Percentiles rank a stretch among this genome's conserved stretches.
phyloP scores from a whole-genome alignment of 1,140 invertebrate species.

The Maconellicoccus hirsutus region DNA sequence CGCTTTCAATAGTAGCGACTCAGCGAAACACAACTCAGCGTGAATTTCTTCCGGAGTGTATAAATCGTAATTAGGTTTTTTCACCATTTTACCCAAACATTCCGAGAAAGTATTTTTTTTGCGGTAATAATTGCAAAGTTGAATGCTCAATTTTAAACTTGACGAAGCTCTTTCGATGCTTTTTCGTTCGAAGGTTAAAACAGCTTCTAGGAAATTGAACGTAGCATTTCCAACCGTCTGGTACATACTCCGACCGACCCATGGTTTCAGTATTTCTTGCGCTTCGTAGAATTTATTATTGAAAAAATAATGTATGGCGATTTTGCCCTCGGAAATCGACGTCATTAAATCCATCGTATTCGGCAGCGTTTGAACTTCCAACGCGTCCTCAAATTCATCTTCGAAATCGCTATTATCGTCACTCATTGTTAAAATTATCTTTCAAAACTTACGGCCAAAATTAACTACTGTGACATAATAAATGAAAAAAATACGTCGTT shows the following conservation, averaged over 20 bases:
- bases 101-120: conserved; percentile 61
- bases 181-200: conserved; percentile 80
- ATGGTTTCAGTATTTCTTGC: conserved; percentile 56
- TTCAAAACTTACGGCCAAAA: background rate
- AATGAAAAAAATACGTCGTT: too few species aligned
- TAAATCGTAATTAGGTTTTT: conserved; percentile 59
- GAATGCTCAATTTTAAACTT: conserved; percentile 57
- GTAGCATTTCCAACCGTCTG: conserved; percentile 81
- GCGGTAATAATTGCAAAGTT: conserved; percentile 61
- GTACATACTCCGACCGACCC: conserved; percentile 74
- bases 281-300: conserved; percentile 80
- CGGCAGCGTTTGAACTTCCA: conserved; percentile 25
- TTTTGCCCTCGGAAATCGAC: conserved; percentile 29
- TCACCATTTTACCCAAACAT: conserved; percentile 68
- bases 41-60: conserved; percentile 78
- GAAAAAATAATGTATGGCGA: conserved; percentile 64
- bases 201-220: conserved; percentile 82
- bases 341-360: conserved; percentile 30
- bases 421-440: background rate
- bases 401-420: conserved; percentile 22
- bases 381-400: conserved; percentile 25
- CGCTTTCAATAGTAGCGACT: conserved; percentile 74
- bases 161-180: conserved; percentile 60
- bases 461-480: too few species aligned
- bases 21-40: conserved; percentile 89